A percentile compares a stretch with the other conserved stretches of the same genome.
Evolutionary conservation across 2,113 vertebrate genomes (phyloP).

Genomic region (Agelaius tricolor): DNA sequence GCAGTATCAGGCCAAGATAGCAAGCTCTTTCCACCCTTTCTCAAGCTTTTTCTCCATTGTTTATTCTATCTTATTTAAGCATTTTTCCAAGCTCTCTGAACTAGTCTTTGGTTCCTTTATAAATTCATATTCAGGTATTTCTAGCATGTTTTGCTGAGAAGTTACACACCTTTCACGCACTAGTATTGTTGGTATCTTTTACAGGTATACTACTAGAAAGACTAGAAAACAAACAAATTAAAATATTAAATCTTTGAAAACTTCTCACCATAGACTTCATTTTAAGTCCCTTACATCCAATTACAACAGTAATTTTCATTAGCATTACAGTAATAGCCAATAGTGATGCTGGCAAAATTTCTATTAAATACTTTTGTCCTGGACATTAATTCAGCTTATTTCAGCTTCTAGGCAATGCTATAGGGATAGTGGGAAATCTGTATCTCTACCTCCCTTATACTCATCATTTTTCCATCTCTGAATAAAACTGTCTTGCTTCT

Average conservation of each 20-base stretch:
- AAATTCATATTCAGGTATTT: neutral
- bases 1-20: neutral
- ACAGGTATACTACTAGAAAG: neutral
- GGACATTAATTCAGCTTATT: neutral
- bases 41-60: neutral
- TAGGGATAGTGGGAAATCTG: neutral
- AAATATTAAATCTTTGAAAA: neutral
- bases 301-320: neutral
- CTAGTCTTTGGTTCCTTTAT: neutral
- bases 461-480: neutral
- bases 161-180: neutral
- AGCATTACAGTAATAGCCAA: neutral
- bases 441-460: neutral
- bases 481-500: neutral
- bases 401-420: neutral
- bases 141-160: neutral
- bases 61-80: neutral
- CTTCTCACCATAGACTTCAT: neutral
- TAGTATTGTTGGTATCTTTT: neutral
- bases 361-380: neutral
- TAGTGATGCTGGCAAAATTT: neutral
- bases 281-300: neutral
- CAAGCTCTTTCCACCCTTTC: neutral
- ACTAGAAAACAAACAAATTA: neutral
- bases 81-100: neutral